These are phyloP conservation scores for Automeris io DNA, from an alignment of 2,888 invertebrate species.

Conservation along the genomic window DNA sequence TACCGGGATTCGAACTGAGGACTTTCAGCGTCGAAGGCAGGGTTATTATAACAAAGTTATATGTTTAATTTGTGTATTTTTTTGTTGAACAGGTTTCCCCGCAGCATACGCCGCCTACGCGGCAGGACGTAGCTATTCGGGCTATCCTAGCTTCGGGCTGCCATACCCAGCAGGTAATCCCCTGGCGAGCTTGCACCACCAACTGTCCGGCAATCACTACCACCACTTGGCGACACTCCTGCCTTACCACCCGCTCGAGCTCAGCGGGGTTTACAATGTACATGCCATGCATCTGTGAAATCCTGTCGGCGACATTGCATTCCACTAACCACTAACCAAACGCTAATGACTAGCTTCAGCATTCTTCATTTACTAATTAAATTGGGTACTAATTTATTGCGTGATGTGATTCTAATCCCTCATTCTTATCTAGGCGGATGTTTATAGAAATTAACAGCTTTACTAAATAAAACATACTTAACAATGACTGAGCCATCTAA, in stretches of 20 bases:
- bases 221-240: constrained; percentile 79
- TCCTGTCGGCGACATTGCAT: constrained; percentile 72
- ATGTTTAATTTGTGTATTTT: constrained; percentile 36
- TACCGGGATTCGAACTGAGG: too few species aligned
- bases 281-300: constrained; percentile 89
- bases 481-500: constrained; percentile 75
- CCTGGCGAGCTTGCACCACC: constrained; percentile 87
- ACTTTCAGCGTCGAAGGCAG: too few species aligned
- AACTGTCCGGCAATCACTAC: constrained; percentile 79
- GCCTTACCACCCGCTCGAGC: constrained; percentile 82
- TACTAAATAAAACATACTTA: constrained; percentile 70
- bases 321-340: constrained; percentile 59
- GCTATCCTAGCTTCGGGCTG: constrained; percentile 98
- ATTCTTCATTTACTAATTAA: constrained; percentile 47
- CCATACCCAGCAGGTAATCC: constrained; percentile 98
- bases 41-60: too few species aligned
- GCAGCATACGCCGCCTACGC: constrained; percentile 97
- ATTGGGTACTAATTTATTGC: constrained; percentile 56
- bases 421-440: constrained; percentile 58
- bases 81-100: constrained; percentile 88
- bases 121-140: constrained; percentile 97
- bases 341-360: constrained; percentile 52
- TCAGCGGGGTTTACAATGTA: constrained; percentile 82
- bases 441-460: constrained; percentile 70
- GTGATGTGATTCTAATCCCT: constrained; percentile 61